Conservation (phyloP, 2,888 invertebrate genomes). For the Aleiodes leptofemur region DNA sequence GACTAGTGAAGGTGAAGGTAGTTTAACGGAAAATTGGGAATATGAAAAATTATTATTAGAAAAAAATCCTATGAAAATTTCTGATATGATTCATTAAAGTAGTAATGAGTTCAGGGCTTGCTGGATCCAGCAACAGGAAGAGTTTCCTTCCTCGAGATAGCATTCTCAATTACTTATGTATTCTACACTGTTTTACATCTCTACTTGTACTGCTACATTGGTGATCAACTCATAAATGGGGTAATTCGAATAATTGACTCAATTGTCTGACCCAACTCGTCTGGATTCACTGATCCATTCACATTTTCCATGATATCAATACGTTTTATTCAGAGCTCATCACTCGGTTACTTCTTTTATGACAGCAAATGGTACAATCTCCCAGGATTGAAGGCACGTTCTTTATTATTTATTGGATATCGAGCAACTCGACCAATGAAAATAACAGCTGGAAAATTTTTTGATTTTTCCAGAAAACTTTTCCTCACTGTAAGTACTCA, state of each 20-base stretch:
- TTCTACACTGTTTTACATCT: conserved; percentile 52
- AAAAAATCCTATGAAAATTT: no score
- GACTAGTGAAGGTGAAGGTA: no score
- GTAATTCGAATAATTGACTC: conserved; percentile 35
- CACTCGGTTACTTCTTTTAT: conserved; percentile 47
- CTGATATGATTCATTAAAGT: not conserved
- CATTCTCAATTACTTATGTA: conserved; percentile 49
- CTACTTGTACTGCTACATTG: conserved; percentile 54
- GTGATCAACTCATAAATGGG: conserved; percentile 50
- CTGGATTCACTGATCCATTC: no score
- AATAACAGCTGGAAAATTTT: conserved; percentile 52
- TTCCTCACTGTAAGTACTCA: conserved; percentile 39
- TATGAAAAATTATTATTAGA: no score
- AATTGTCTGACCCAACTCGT: no score
- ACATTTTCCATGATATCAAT: not conserved
- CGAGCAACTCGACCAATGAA: conserved; percentile 47
- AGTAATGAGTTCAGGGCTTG: conserved; percentile 38
- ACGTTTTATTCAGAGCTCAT: conserved; percentile 42
- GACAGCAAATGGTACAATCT: conserved; percentile 51
- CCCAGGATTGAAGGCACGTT: conserved; percentile 44
- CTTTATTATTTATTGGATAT: conserved; percentile 47
- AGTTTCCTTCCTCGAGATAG: conserved; percentile 43
- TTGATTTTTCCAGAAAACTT: conserved; percentile 44
- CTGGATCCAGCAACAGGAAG: conserved; percentile 43
- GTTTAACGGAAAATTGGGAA: no score